Conservation (phyloP, 1,140 invertebrate species). For the Coptotermes formosanus region DNA sequence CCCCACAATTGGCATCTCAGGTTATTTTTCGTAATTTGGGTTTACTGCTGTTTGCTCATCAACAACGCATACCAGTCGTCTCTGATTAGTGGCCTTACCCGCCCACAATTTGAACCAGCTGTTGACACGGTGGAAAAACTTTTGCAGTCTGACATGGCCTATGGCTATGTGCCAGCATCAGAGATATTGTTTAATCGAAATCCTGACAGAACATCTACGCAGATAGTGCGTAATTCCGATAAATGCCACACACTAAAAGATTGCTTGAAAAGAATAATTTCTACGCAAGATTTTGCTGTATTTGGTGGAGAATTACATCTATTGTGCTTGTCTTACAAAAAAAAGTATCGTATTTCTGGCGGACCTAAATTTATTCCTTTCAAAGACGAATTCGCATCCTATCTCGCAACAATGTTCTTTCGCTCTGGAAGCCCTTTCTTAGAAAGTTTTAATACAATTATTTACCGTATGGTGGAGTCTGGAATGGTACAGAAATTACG, state of each 20-base stretch:
- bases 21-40: neutral
- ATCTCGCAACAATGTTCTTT: neutral
- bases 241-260: neutral
- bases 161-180: neutral
- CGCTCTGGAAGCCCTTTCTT: neutral
- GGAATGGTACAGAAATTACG: neutral
- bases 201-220: neutral
- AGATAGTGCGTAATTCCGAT: neutral
- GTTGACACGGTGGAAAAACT: neutral
- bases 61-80: neutral
- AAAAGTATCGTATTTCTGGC: neutral
- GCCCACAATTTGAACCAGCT: neutral
- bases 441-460: neutral
- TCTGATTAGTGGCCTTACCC: neutral
- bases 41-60: neutral
- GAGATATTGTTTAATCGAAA: neutral
- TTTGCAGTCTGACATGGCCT: neutral
- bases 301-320: neutral
- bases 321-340: neutral
- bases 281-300: neutral
- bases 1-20: neutral
- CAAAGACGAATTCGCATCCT: neutral
- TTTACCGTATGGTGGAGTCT: neutral
- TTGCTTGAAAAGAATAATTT: neutral
- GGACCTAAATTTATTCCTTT: neutral